Base-by-base conservation (phyloP, 2,113 vertebrate species). In the Pimephales promelas region DNA sequence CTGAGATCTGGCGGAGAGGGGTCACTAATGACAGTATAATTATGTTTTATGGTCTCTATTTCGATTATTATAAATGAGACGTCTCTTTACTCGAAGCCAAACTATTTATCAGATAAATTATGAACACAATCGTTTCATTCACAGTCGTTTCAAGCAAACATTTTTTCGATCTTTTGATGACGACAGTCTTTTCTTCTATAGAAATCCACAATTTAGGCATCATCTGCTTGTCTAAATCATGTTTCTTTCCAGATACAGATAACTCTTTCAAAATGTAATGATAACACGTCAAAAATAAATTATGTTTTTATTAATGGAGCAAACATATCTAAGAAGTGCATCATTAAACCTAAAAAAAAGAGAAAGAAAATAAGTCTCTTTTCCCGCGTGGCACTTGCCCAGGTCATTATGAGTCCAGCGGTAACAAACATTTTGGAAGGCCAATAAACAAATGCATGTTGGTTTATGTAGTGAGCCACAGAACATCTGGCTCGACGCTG, bases 351-450 rank as follows among this genome's bases (percentile, higher is more conserved):
- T 22, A 54, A 79, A 54, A 80, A 52, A 62, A 43, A 74, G 43
- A 80, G 52, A 54, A 16, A 43, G 73, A 54, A 80, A 61, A 62
- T 10, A 16, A 20, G 20, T 31, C 31, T 86, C 45, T 45, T 83
- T 66, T 73, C 22, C 64, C 57, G 72, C 59, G 34, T 80, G 79
- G 75, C 86, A 87, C 88, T 92, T 88, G 88, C 86, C 85, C 88
- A 87, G 88, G 89, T 91, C 92, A 89, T 92, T 91, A 93, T 92
- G 94, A 93, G 91, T 90, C 91, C 90, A 93, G 90, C 83, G 90
- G 92, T 93, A 94, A 93, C 94, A 94, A 94, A 95, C 92, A 94
- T 94, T 93, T 93, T 93, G 89, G 92, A 93, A 91, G 91, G 90
- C 92, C 93, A 94, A 93, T 94, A 95, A 95, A 95, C 93, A 94